These are phyloP conservation scores for Capromys pilorides DNA, from an alignment of 2,797 vertebrate species.

Conservation along the genomic window DNA sequence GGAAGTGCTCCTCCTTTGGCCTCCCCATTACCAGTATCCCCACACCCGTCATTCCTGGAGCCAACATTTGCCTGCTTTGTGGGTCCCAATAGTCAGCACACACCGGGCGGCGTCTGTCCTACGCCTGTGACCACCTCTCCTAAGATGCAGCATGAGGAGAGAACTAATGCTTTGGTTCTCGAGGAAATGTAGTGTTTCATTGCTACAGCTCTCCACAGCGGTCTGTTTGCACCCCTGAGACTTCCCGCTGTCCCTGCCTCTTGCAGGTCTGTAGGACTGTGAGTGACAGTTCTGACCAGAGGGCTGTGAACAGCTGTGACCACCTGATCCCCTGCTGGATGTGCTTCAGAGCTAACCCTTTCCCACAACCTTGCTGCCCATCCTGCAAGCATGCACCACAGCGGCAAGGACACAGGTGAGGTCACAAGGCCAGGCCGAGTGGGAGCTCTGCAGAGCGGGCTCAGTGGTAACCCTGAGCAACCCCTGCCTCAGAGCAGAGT, in stretches of 20 bases:
- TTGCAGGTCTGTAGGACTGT: neutral
- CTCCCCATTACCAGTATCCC: neutral
- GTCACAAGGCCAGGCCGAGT: neutral
- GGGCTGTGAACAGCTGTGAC: neutral
- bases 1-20: neutral
- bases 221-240: neutral
- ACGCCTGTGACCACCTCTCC: neutral
- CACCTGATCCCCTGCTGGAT: neutral
- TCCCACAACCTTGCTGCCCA: neutral
- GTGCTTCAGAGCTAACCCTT: neutral
- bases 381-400: neutral
- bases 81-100: neutral
- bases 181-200: neutral
- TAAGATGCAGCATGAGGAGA: neutral
- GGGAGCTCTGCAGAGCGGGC: neutral
- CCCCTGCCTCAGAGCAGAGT: neutral
- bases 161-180: neutral
- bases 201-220: neutral
- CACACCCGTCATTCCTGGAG: neutral
- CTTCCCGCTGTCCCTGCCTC: neutral
- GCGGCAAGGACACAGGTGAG: neutral
- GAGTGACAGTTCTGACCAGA: neutral
- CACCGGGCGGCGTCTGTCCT: neutral
- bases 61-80: neutral
- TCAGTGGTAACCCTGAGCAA: neutral